Evolutionary conservation across 37 sponge, comb jelly and placozoan species (phyloP), one percentile per base, ranked within the genome.

Genomic region (Aphrocallistes beatrix): DNA sequence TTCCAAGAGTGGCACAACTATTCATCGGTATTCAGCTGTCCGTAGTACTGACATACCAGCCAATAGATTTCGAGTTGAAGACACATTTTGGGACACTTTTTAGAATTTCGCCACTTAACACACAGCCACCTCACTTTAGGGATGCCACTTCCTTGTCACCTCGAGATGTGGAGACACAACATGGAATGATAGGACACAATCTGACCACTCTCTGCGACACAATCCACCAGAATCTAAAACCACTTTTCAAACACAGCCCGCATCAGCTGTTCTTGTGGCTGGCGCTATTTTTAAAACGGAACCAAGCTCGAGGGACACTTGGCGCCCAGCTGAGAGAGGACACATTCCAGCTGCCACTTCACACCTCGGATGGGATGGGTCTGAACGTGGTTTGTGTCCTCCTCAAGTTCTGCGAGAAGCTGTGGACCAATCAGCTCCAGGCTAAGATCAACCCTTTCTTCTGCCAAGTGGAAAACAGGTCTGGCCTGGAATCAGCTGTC

Each of bases 271-370:
- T 60, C 21, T 30, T 60, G 34, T 60, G 75, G 75, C 3, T 60
- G 75, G 25, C 17, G 10, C 75, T 60, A 6, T 60, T 60, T 13
- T 13, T 60, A 13, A 60, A 60, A 13, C 75, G 75, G 75, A 60
- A 60, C 75, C 75, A 60, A 6, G 32, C 75, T 6, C 8, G 75
- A 6, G 75, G 75, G 32, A 25, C 75, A 13, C 75, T 60, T 19
- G 75, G 75, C 17, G 32, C 34, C 8, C 75, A 60, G n/a, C 34
- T 60, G 34, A 60, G 75, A 13, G 34, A 6, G 6, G 34, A 60
- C 75, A 60, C 75, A 21, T 60, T 60, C 34, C 75, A 60, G 75
- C 75, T 32, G 34, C 25, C 75, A 60, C 75, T 60, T 60, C n/a
- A 60, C n/a, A 30, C 75, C 75, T 25, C 75, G 6, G 75, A 60